These are phyloP conservation scores for Psilopsiagon aymara DNA, from an alignment of 2,113 vertebrate species.

Conservation along the genomic window DNA sequence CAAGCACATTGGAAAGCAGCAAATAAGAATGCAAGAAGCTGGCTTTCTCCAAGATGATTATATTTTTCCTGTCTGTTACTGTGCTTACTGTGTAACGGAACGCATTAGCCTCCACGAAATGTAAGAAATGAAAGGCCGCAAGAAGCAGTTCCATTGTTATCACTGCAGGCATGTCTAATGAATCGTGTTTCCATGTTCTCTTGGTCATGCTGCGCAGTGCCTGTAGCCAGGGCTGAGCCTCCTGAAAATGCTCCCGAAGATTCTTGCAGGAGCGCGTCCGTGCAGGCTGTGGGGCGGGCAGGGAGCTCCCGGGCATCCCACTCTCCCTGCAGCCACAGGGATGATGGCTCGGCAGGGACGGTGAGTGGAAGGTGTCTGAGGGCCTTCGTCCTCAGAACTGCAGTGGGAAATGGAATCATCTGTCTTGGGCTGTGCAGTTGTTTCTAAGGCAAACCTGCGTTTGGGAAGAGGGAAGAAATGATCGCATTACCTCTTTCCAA, in stretches of 20 bases:
- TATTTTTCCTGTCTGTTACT: conserved; percentile 5
- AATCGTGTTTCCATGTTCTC: conserved; percentile 57
- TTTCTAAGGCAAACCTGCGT: background rate
- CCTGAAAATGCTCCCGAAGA: conserved; percentile 51
- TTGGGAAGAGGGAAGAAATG: background rate
- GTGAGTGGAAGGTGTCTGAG: background rate
- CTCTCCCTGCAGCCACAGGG: conserved; percentile 34
- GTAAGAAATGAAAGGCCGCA: conserved; percentile 53
- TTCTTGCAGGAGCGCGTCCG: conserved; percentile 12
- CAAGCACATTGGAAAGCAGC: background rate
- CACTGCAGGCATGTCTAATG: conserved; percentile 61
- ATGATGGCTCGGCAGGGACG: background rate
- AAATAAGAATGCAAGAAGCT: background rate
- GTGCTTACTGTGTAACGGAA: conserved; percentile 54
- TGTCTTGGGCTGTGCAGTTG: background rate
- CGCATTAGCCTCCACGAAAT: conserved; percentile 20
- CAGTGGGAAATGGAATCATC: background rate
- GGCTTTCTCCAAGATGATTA: conserved; percentile 40
- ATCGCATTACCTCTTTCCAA: background rate
- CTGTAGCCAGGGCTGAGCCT: conserved; percentile 52
- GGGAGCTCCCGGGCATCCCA: conserved; percentile 14
- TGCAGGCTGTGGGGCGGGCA: background rate
- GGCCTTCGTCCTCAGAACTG: background rate
- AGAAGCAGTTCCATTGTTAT: conserved; percentile 21
- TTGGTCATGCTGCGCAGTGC: conserved; percentile 47